These are phyloP conservation scores for Bruchidius siliquastri DNA, from an alignment of 2,888 invertebrate genomes.

Conservation along the genomic window DNA sequence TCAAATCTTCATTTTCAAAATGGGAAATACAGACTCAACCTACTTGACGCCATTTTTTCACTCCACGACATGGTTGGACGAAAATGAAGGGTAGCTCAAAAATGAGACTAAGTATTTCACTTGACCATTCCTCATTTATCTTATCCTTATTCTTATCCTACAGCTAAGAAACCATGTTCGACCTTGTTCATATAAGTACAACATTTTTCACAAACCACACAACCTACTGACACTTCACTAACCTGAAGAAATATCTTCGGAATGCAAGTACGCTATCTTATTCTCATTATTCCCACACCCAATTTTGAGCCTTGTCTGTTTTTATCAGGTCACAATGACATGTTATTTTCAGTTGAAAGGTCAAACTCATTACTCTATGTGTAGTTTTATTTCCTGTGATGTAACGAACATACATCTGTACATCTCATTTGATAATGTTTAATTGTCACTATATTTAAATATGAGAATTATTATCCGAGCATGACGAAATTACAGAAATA, in stretches of 20 bases:
- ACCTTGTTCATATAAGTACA: too few species aligned
- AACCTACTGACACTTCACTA: background rate
- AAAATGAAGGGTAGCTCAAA: too few species aligned
- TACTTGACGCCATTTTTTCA: too few species aligned
- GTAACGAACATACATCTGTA: background rate
- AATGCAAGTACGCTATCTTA: background rate
- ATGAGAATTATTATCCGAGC: background rate
- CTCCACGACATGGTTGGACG: too few species aligned
- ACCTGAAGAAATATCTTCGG: background rate
- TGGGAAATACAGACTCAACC: too few species aligned
- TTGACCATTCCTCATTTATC: too few species aligned
- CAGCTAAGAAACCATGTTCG: too few species aligned
- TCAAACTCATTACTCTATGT: background rate
- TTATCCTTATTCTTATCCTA: too few species aligned
- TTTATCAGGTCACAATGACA: background rate
- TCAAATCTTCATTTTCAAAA: too few species aligned
- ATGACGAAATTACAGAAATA: too few species aligned
- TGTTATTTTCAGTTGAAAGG: background rate
- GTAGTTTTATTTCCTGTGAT: background rate
- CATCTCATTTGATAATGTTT: background rate
- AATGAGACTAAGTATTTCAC: too few species aligned
- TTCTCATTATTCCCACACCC: background rate
- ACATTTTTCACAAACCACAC: too few species aligned
- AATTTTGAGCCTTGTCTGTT: background rate
- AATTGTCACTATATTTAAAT: background rate